phyloP scores from a whole-genome alignment of 1,140 invertebrate species.

The Scaptomyza pallida region DNA sequence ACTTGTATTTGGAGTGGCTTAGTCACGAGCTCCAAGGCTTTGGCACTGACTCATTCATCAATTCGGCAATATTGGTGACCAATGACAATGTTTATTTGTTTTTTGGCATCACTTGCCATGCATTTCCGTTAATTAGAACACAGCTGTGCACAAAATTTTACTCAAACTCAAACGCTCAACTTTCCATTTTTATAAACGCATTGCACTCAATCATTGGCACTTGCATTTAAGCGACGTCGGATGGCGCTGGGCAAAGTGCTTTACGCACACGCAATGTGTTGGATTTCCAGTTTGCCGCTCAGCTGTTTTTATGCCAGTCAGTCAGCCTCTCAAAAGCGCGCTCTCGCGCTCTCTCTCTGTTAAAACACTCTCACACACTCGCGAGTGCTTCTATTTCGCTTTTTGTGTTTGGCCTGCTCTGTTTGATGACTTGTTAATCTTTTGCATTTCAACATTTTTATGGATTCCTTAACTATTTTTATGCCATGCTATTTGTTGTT shows the following conservation, averaged over 20 bases:
- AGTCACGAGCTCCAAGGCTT: slow-evolving; percentile 48
- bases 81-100: slow-evolving; percentile 17
- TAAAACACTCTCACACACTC: background rate
- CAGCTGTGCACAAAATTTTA: slow-evolving; percentile 9
- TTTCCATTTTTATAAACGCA: slow-evolving; percentile 39
- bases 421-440: slow-evolving; percentile 59
- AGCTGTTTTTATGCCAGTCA: slow-evolving; percentile 22
- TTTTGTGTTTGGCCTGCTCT: slow-evolving; percentile 7
- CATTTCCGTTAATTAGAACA: slow-evolving; percentile 48
- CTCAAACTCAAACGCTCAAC: slow-evolving; percentile 5
- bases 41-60: slow-evolving; percentile 35
- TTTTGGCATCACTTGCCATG: slow-evolving; percentile 34
- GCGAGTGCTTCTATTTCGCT: slow-evolving; percentile 8
- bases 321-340: slow-evolving; percentile 4
- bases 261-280: slow-evolving; percentile 43
- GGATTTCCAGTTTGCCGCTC: slow-evolving; percentile 18
- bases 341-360: background rate
- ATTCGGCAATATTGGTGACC: slow-evolving; percentile 32
- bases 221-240: background rate
- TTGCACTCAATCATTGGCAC: slow-evolving; percentile 25
- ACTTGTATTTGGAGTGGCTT: slow-evolving; percentile 49
- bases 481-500: slow-evolving; percentile 46
- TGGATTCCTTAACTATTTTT: slow-evolving; percentile 77
- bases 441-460: slow-evolving; percentile 71
- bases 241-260: slow-evolving; percentile 25